Evolutionary conservation across 1,140 invertebrate genomes (phyloP), one percentile per base, ranked within the genome.

Genomic region (Tetraneura akinire): DNA sequence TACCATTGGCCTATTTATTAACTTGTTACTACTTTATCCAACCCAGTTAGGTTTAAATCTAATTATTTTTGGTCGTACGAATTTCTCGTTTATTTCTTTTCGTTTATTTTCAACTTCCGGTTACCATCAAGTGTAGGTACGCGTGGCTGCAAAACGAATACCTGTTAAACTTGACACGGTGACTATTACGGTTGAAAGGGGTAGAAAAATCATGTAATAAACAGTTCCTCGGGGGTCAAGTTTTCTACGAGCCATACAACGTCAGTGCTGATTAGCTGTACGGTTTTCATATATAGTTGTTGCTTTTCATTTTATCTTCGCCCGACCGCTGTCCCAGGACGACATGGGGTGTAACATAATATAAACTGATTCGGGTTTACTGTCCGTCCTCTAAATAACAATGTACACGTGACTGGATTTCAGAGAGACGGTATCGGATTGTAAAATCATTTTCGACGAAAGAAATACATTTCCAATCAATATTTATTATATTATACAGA

Each of bases 301-400:
- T 68, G 42, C 66, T 68, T 68, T 68, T 68, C 42, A 47, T 10
- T 68, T 47, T 45, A 16, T 9, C 21, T 10, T 47, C 2, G n/a
- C 14, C 32, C 32, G 47, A 47, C 16, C 23, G 8, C 11, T 68
- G 23, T 66, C 66, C 66, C 66, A 23, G 42, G 37, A 47, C 66
- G 42, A 47, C 14, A 68, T 21, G 21, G 47, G 18, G 66, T 16
- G 21, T 21, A 18, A 47, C 23, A 68, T 47, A 14, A 68, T 68
- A 68, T 47, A 68, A 68, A 68, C 66, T 26, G 66, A 68, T 47
- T 68, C 66, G 42, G 23, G 66, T 68, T 68, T 47, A n/a, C 37
- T 21, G 14, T 47, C 21, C n/a, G 21, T 68, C 66, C 21, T 68
- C 21, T 9, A 68, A 45, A 47, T 47, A 26, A 68, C 23, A 68